Conservation (phyloP, 2,888 invertebrate species). For the Pimpla rufipes region DNA sequence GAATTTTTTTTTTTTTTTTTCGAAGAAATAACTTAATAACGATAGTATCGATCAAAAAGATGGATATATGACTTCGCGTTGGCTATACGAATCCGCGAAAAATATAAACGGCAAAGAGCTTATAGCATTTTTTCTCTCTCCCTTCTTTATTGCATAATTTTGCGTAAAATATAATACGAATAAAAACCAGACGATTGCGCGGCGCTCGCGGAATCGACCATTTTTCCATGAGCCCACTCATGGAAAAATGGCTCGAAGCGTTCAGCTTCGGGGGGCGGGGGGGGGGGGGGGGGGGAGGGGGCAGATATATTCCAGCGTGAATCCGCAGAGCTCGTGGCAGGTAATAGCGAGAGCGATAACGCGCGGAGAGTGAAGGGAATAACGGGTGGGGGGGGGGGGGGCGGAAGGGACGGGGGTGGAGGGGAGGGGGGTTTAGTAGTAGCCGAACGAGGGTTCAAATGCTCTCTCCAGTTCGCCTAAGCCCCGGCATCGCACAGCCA, state of each 20-base stretch:
- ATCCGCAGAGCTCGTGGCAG: conserved; percentile 40
- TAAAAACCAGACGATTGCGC: conserved; percentile 17
- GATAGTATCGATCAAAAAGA: no score
- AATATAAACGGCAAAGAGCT: not conserved
- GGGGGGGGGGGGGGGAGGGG: no score
- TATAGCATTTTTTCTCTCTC: not conserved
- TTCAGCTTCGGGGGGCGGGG: not conserved
- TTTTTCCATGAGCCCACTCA: conserved; percentile 41
- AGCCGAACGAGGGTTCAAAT: conserved; percentile 41
- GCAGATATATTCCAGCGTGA: conserved; percentile 30
- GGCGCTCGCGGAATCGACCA: conserved; percentile 12
- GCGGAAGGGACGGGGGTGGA: no score
- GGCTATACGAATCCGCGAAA: not conserved
- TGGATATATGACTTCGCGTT: no score
- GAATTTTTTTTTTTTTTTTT: no score
- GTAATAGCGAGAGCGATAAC: conserved; percentile 39
- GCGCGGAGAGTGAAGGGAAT: conserved; percentile 46
- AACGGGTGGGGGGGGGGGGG: not conserved
- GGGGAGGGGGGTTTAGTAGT: no score
- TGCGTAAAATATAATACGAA: conserved; percentile 4
- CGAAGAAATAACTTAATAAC: no score
- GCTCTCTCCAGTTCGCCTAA: conserved; percentile 31
- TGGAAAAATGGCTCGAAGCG: not conserved
- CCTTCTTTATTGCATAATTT: not conserved
- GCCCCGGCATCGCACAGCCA: conserved; percentile 33